These are phyloP conservation scores for Malurus cyaneus DNA, from an alignment of 2,113 vertebrate genomes.

Conservation along the genomic window DNA sequence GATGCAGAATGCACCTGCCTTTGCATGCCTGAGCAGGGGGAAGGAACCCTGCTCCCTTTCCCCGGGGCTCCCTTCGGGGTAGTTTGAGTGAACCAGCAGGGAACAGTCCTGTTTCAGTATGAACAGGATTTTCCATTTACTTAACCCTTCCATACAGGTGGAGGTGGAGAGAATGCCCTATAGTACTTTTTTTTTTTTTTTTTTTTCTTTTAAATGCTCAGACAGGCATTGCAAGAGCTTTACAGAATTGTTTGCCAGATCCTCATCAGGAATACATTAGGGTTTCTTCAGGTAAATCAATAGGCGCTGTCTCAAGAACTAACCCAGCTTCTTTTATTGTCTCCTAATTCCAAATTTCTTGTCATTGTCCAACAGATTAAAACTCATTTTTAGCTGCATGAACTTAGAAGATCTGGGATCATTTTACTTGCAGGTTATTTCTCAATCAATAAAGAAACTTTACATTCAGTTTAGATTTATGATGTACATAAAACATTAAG, in stretches of 20 bases:
- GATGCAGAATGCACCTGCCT: slow-evolving; percentile 43
- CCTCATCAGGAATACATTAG: slow-evolving; percentile 7
- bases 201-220: not conserved
- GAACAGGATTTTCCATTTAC: slow-evolving; percentile 50
- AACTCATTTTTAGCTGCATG: not conserved
- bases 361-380: slow-evolving; percentile 35
- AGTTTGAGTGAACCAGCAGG: slow-evolving; percentile 22
- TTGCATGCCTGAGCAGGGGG: not conserved
- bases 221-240: not conserved
- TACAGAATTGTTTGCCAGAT: slow-evolving; percentile 10
- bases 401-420: slow-evolving; percentile 41
- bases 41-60: not conserved
- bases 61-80: slow-evolving; percentile 1
- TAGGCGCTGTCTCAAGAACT: not conserved
- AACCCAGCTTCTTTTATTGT: not conserved
- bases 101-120: slow-evolving; percentile 6
- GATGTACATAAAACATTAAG: slow-evolving; percentile 60
- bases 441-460: slow-evolving; percentile 48
- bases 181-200: not conserved
- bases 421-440: slow-evolving; percentile 34
- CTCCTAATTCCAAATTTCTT: slow-evolving; percentile 47
- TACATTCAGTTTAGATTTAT: slow-evolving; percentile 60
- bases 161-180: not conserved
- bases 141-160: not conserved
- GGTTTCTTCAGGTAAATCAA: not conserved